These are phyloP conservation scores for Sinocyclocheilus anshuiensis DNA, from an alignment of 2,113 vertebrate genomes.

Conservation along the genomic window DNA sequence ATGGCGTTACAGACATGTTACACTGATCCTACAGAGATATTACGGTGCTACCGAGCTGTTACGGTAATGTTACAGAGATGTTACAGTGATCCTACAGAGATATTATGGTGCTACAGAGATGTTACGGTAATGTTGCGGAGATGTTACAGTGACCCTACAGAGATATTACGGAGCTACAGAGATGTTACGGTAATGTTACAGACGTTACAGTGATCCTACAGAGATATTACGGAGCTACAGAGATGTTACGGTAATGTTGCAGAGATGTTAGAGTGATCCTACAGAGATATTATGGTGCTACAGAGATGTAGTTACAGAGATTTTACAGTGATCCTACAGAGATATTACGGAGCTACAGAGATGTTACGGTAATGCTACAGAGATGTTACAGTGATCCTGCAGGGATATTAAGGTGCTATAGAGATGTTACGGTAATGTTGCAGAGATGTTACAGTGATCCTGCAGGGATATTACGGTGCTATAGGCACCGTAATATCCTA, in stretches of 20 bases:
- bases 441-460: background rate
- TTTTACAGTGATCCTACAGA: too few relatives aligned
- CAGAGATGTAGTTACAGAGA: too few relatives aligned
- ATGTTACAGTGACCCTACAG: background rate
- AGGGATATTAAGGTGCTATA: too few relatives aligned
- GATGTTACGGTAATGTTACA: background rate
- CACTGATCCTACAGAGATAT: background rate
- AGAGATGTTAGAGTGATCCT: background rate
- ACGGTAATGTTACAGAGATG: background rate
- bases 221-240: background rate
- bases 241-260: too few relatives aligned
- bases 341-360: too few relatives aligned
- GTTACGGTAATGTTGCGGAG: too few relatives aligned
- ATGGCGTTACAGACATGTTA: background rate
- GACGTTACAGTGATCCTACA: background rate
- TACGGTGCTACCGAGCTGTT: background rate
- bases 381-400: background rate
- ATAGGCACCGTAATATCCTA: too few relatives aligned
- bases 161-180: background rate
- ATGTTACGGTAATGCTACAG: too few relatives aligned
- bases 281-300: too few relatives aligned
- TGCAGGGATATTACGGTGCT: background rate
- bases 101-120: too few relatives aligned
- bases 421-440: too few relatives aligned
- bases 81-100: too few relatives aligned